Base-by-base conservation (phyloP, 2,113 vertebrate genomes). In the Cygnus buccinator region DNA sequence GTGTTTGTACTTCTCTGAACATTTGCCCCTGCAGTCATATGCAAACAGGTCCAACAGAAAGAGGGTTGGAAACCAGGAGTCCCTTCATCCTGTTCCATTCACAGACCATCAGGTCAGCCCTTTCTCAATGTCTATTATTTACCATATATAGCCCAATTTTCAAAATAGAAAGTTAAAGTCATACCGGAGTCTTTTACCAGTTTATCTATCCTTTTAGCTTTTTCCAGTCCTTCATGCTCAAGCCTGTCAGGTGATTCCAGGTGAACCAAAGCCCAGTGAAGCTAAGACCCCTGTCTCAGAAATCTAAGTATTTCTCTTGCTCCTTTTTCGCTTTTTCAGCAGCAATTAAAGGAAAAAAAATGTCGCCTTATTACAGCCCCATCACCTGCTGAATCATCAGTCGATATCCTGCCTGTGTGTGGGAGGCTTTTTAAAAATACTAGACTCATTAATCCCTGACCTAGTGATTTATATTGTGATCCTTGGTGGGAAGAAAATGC, bases 271-370 rank as follows among this genome's bases (percentile, higher is more conserved):
- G 62, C 17, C 50, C 67, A 73, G 28, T 65, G n/a, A 93, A 95
- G 9, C 58, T 63, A 52, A 91, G 61, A 91, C 50, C 22, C 26
- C 59, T 71, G 17, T 84, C 63, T 90, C 72, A 75, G 37, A 74
- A 83, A 94, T 67, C 13, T 10, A 75, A 90, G 71, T 28, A 28
- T 63, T 88, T 84, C n/a, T 90, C 43, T 81, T 81, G 6, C 7
- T 79, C 23, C 16, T 48, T 90, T 93, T 88, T 63, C 7, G 11
- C 35, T 90, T 95, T 93, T 93, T 68, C 83, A 86, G 67, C 18
- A 84, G 70, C n/a, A 95, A 93, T 90, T 97, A 96, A 90, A 92
- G 68, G 76, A 70, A 91, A 87, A 59, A 59, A 95, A 91, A 80
- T 82, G 7, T 85, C 46, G 44, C 25, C n/a, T 85, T 94, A 90